Base-by-base conservation (phyloP, 2,113 vertebrate species). In the Myxocyprinus asiaticus region DNA sequence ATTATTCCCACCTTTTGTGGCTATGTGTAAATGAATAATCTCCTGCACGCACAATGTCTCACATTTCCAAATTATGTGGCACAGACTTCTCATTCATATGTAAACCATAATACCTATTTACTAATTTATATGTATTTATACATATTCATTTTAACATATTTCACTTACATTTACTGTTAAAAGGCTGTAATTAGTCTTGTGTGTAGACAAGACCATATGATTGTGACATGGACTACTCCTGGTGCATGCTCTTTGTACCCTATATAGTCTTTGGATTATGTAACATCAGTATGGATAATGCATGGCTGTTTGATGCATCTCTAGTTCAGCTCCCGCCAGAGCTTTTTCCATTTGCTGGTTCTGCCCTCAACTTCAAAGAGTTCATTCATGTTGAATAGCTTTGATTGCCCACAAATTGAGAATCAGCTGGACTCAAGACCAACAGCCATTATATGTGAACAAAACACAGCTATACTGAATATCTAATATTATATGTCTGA, bases 311-410 rank as follows among this genome's bases (percentile, higher is more conserved):
- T 80, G 85, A 79, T 81, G 69, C 10, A 6, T 86, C 77, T 77
- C 22, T 33, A 33, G 22, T 33, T 33, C 22, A 33, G 22, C 22
- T 33, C 22, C 22, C 3, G 22, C 22, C 22, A 33, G 22, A 33
- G 22, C 22, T 33, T 33, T 53, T 50, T 67, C 63, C n/a, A 58
- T 79, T 51, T 62, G 8, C 17, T 59, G 58, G 77, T 79, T 83
- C 77, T 33, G 5, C 78, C 64, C 42, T 17, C 77, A 42, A 71
- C 80, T 84, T 88, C 82, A 87, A 82, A 85, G 67, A 55, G 58
- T 72, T 44, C 69, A 74, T 22, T 67, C 50, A 55, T 79, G 68
- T 68, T 82, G 67, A 84, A 80, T n/a, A 53, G 80, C 73, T 58
- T 64, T 64, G 71, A 78, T 44, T 74, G 64, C 73, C 22, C 47